Evolutionary conservation across 1,140 invertebrate genomes (phyloP).

Genomic region (Oedothorax gibbosus): DNA sequence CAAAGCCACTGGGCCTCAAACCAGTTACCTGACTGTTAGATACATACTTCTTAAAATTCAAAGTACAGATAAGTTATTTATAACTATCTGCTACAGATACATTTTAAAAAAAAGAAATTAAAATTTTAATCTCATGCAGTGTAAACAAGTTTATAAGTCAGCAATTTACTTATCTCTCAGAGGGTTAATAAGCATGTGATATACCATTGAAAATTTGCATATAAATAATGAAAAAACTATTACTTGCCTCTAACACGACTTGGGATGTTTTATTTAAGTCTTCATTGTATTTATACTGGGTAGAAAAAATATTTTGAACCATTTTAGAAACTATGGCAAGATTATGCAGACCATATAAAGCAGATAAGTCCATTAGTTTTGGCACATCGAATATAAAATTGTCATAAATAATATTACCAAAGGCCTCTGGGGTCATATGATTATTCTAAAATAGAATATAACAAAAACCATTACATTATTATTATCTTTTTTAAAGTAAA

Average conservation of each 20-base stretch:
- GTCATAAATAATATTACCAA: conserved; percentile 80
- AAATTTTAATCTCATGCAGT: no score
- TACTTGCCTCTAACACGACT: conserved; percentile 67
- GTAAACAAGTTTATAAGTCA: no score
- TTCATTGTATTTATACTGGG: conserved; percentile 78
- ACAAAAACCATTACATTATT: no score
- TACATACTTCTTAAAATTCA: no score
- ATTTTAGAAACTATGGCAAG: conserved; percentile 74
- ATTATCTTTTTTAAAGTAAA: no score
- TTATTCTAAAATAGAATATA: conserved; percentile 69
- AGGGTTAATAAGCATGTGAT: background rate
- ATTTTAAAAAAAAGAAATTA: no score
- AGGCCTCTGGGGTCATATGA: conserved; percentile 76
- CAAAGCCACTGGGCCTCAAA: no score
- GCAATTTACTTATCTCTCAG: background rate
- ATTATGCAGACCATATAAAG: conserved; percentile 80
- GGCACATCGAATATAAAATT: conserved; percentile 86
- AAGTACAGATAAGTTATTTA: no score
- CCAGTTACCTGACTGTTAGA: no score
- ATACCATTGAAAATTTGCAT: background rate
- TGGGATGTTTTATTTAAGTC: conserved; percentile 75
- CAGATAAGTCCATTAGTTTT: conserved; percentile 81
- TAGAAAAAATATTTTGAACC: conserved; percentile 75
- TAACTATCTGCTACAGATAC: no score
- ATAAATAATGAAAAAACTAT: background rate